Conservation (phyloP, 35 echinoderm and acorn worm genomes). For the Holothuria glaberrima region DNA sequence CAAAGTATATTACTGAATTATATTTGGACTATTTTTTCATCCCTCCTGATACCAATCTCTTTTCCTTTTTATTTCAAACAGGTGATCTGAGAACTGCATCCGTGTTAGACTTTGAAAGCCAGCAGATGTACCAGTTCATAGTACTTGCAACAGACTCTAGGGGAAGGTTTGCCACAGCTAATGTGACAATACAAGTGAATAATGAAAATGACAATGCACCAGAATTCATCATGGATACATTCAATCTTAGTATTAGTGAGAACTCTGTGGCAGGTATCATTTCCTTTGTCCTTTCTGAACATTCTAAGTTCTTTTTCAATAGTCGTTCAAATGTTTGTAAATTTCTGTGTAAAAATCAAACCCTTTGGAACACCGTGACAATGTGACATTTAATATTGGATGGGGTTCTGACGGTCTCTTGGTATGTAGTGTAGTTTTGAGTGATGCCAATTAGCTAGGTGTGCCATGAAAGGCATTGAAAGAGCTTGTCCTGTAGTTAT, state of each 20-base stretch:
- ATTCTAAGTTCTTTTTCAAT: background rate
- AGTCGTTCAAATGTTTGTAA: background rate
- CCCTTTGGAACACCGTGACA: too few relatives aligned
- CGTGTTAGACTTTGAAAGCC: conserved; percentile 63
- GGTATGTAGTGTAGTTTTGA: too few relatives aligned
- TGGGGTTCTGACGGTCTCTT: too few relatives aligned
- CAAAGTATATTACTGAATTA: background rate
- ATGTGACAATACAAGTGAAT: conserved; percentile 52
- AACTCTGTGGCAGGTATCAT: conserved; percentile 53
- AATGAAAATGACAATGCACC: conserved; percentile 89
- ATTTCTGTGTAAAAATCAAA: too few relatives aligned
- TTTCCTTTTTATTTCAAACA: background rate
- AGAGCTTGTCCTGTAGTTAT: too few relatives aligned
- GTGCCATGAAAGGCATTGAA: too few relatives aligned
- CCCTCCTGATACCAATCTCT: background rate
- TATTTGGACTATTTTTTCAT: background rate
- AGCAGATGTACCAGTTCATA: conserved; percentile 54
- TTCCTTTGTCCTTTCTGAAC: background rate
- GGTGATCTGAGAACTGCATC: background rate
- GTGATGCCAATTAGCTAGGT: too few relatives aligned
- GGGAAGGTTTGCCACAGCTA: conserved; percentile 56
- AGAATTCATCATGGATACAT: conserved; percentile 38
- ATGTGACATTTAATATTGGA: too few relatives aligned
- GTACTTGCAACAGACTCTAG: conserved; percentile 70
- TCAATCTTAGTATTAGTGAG: conserved; percentile 83